Percentiles rank a stretch among this genome's conserved stretches.
Evolutionary conservation across 2,797 vertebrate species (phyloP).

Genomic region (Crenichthys baileyi): DNA sequence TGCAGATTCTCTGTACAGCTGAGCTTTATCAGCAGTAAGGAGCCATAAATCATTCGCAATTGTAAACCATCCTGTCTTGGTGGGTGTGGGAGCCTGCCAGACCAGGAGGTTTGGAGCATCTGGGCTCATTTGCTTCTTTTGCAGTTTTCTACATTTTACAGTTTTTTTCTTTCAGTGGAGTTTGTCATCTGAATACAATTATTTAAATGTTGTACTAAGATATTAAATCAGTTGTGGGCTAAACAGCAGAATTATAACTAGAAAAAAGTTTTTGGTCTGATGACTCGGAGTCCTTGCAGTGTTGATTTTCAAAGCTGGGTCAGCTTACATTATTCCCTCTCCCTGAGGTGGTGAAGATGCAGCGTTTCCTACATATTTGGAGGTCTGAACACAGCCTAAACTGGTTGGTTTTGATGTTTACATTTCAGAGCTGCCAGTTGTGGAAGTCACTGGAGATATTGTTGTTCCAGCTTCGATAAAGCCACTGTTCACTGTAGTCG

Average conservation of each 20-base stretch:
- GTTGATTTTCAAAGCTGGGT: neutral
- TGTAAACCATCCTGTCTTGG: neutral
- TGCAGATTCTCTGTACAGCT: neutral
- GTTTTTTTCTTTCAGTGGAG: neutral
- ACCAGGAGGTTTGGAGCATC: neutral
- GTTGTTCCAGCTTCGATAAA: constrained; percentile 9
- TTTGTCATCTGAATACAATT: neutral
- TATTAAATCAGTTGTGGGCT: neutral
- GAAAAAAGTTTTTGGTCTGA: neutral
- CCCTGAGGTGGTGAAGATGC: neutral
- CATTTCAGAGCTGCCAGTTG: neutral
- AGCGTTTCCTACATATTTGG: neutral
- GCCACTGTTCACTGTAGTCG: constrained; percentile 18
- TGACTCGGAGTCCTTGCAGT: neutral
- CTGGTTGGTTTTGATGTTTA: neutral
- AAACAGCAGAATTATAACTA: neutral
- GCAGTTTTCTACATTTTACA: neutral
- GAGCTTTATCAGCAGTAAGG: neutral
- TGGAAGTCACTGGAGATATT: neutral
- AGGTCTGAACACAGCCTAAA: neutral
- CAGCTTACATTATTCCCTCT: neutral
- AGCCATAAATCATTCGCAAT: neutral
- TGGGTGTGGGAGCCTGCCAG: neutral
- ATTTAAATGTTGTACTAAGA: neutral
- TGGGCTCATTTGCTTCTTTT: neutral